phyloP scores from a whole-genome alignment of 2,113 vertebrate genomes.

The Sturnira hondurensis region DNA sequence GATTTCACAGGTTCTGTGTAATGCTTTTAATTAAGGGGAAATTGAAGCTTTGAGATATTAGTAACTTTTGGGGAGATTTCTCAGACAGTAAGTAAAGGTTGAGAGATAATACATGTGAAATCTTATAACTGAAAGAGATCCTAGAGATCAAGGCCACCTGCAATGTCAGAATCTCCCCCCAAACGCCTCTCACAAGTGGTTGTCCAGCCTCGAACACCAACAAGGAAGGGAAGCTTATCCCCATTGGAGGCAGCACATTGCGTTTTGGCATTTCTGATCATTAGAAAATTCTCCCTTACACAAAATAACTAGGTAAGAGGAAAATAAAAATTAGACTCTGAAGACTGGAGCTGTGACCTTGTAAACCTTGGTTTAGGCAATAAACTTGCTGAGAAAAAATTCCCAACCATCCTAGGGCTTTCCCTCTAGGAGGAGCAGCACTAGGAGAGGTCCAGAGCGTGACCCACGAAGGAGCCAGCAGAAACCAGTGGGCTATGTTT shows the following conservation, averaged over 20 bases:
- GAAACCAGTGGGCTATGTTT: neutral
- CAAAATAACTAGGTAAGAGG: conserved; percentile 38
- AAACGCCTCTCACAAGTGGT: neutral
- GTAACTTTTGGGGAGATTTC: neutral
- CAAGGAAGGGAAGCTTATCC: neutral
- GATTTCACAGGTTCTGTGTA: neutral
- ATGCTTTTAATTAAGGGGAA: conserved; percentile 18
- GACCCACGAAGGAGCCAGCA: neutral
- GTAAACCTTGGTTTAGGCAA: neutral
- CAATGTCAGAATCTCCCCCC: neutral
- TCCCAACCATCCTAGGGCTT: neutral
- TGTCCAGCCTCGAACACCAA: neutral
- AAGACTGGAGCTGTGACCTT: neutral
- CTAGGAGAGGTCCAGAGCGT: neutral
- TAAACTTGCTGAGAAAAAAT: conserved; percentile 21
- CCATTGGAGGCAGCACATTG: neutral
- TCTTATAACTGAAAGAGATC: neutral
- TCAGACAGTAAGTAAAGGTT: neutral
- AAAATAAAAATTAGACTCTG: neutral
- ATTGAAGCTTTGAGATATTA: conserved; percentile 40
- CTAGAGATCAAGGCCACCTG: neutral
- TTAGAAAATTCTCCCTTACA: neutral
- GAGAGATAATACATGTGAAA: neutral
- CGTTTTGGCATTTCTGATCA: neutral
- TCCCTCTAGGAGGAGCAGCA: neutral